These are phyloP conservation scores for Callithrix jacchus DNA, from an alignment of 2,113 vertebrate species.

Conservation along the genomic window DNA sequence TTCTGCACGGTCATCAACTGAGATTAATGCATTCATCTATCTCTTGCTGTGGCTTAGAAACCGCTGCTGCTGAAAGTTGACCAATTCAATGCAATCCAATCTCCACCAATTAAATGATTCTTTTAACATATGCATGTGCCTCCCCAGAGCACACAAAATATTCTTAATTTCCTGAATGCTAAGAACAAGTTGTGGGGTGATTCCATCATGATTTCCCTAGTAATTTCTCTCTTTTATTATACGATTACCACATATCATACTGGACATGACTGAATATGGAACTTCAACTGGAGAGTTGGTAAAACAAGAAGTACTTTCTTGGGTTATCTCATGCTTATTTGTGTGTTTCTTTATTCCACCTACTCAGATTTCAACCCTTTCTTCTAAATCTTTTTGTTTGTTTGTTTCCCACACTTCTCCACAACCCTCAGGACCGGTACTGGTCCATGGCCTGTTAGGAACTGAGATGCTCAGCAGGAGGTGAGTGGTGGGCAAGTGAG, in stretches of 20 bases:
- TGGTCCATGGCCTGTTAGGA: too few species aligned
- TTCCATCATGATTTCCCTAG: background rate
- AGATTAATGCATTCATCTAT: background rate
- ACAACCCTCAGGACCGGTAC: too few species aligned
- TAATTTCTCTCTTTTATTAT: background rate
- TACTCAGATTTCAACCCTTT: background rate
- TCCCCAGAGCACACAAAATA: accelerated
- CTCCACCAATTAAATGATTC: background rate
- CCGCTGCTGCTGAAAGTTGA: background rate
- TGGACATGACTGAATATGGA: background rate
- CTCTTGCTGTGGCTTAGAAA: background rate
- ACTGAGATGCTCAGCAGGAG: too few species aligned
- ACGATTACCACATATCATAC: too few species aligned
- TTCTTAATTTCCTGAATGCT: background rate
- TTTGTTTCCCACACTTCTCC: background rate
- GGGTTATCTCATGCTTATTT: background rate
- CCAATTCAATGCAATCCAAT: accelerated
- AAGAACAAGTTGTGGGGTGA: background rate
- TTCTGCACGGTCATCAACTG: background rate
- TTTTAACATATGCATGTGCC: background rate
- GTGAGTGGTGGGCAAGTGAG: too few species aligned
- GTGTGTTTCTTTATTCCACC: background rate
- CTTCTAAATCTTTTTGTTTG: background rate
- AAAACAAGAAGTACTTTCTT: background rate
- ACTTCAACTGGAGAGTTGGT: background rate